Evolutionary conservation across 2,888 invertebrate genomes (phyloP), one percentile per base, ranked within the genome.

Genomic region (Tricholauxania praeusta): DNA sequence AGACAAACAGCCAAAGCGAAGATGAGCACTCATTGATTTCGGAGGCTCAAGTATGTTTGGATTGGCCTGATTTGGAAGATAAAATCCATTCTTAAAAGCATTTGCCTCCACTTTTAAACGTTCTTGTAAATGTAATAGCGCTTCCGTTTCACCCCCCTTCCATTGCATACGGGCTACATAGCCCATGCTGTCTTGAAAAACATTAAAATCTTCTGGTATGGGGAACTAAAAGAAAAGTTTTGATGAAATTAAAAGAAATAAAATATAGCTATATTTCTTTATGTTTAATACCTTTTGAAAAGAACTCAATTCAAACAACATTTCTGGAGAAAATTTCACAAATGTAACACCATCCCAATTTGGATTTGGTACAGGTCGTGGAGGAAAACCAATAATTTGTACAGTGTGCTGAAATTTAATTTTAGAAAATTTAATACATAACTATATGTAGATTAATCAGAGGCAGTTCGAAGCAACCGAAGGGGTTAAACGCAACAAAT

Each of bases 1-100:
- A 15, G 93, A 93, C 3, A 93, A 87, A 80, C 93, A 93, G 17
- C 93, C 93, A 80, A 92, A 93, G 4, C 93, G 89, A 6, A 94
- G 87, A 62, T 93, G 92, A 0, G 93, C 91, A 79, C 93, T 93
- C 84, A 93, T 86, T 2, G 93, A 93, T 74, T 91, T 90, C 0
- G 93, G 91, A 4, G 91, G 90, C 0, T 92, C 92, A 14, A 92
- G 84, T 59, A 93, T 87, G 76, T 93, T 92, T 0, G 93, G 93
- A 78, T 87, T 88, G 4, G 91, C 90, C 82, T 93, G 93, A 74
- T 93, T 93, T 0, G 93, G 93, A 78, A 93, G 84, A 79, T 91
- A 91, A 14, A 88, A 90, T 0, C 92, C 92, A 73, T 89, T 80
- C 75, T 82, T 78, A 64, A 88, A 88, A 10, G 90, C 90, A 63